Conservation (phyloP, 1,140 invertebrate genomes). For the Danaus plexippus region DNA sequence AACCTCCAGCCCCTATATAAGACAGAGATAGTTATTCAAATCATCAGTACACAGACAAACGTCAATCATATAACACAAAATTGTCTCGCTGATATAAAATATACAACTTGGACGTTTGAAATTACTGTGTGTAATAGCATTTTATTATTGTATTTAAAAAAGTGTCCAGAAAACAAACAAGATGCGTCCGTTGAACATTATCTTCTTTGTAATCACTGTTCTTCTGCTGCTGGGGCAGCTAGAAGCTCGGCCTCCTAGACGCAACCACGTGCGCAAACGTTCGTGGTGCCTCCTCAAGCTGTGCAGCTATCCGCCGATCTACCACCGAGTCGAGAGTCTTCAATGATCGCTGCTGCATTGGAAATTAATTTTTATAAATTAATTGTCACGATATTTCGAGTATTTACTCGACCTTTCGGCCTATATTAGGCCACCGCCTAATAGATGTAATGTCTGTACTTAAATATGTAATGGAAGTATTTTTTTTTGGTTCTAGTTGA, state of each 20-base stretch:
- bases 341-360: conserved; percentile 10
- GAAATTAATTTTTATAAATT: conserved; percentile 16
- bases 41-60: conserved; percentile 45
- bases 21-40: conserved; percentile 28
- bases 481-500: conserved; percentile 17
- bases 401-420: conserved; percentile 24
- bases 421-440: conserved; percentile 54
- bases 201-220: conserved; percentile 26
- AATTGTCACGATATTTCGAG: conserved; percentile 16
- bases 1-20: conserved; percentile 51
- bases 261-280: conserved; percentile 32
- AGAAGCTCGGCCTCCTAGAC: conserved; percentile 27
- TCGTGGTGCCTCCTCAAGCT: conserved; percentile 49
- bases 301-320: conserved; percentile 34
- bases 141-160: neutral
- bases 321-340: conserved; percentile 25
- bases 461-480: conserved; percentile 39
- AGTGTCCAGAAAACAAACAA: conserved; percentile 17
- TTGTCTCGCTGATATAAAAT: conserved; percentile 13
- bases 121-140: conserved; percentile 2
- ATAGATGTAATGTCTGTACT: conserved; percentile 50
- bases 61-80: conserved; percentile 34
- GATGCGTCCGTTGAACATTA: conserved; percentile 41
- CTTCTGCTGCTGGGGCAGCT: conserved; percentile 23
- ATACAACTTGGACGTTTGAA: conserved; percentile 11